phyloP scores from a whole-genome alignment of 2,797 vertebrate species.

The Eptatretus atami region DNA sequence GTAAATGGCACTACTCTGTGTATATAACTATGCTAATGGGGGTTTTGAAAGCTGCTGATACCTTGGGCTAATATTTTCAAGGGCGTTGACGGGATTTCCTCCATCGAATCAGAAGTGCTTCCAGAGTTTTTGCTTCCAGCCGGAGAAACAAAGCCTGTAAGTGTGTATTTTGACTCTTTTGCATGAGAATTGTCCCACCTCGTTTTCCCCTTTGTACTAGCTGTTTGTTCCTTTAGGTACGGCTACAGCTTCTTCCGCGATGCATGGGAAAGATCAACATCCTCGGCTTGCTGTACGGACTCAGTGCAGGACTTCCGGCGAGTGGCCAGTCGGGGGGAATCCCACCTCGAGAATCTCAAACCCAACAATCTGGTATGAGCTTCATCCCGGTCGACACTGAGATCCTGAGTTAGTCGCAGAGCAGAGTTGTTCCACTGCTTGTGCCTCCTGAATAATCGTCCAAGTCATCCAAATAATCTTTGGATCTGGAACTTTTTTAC shows the following conservation, averaged over 20 bases:
- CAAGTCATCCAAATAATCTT: no score
- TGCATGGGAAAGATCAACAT: slow-evolving; percentile 64
- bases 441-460: no score
- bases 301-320: slow-evolving; percentile 27
- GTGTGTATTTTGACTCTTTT: slow-evolving; percentile 9
- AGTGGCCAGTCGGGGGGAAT: not conserved
- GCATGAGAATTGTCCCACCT: not conserved
- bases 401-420: no score
- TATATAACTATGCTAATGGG: slow-evolving; percentile 8
- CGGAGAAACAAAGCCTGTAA: slow-evolving; percentile 70
- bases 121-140: slow-evolving; percentile 40
- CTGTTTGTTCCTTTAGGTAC: slow-evolving; percentile 27
- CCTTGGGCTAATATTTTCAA: slow-evolving; percentile 11
- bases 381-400: no score
- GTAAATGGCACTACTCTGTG: not conserved
- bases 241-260: slow-evolving; percentile 62
- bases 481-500: no score
- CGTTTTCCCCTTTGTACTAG: not conserved
- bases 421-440: no score
- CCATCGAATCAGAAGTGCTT: slow-evolving; percentile 54
- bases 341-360: no score
- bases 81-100: slow-evolving; percentile 17
- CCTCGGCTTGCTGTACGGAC: slow-evolving; percentile 57
- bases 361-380: no score
- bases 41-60: slow-evolving; percentile 8